phyloP scores from a whole-genome alignment of 2,113 vertebrate genomes.

The Ctenodactylus gundi region DNA sequence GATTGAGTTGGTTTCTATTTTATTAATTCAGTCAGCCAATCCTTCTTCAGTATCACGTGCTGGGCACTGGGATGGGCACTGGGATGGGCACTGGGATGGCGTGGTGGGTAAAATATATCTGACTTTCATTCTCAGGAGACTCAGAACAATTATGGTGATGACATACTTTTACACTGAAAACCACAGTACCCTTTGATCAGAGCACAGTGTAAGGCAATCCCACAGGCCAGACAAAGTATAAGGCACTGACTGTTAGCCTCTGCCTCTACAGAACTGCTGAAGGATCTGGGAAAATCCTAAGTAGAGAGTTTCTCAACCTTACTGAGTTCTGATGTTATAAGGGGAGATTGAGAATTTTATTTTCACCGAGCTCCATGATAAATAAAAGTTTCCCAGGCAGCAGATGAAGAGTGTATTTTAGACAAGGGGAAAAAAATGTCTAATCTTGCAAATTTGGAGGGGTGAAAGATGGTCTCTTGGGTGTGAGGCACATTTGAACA shows the following conservation, averaged over 20 bases:
- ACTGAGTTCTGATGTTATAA: neutral
- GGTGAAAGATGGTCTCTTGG: neutral
- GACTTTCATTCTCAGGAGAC: neutral
- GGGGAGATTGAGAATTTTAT: neutral
- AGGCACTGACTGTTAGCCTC: neutral
- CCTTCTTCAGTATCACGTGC: neutral
- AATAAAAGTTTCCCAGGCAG: neutral
- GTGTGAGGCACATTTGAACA: neutral
- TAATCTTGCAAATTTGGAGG: neutral
- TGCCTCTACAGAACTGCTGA: neutral
- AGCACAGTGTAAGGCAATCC: neutral
- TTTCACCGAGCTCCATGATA: neutral
- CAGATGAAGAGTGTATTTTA: neutral
- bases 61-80: neutral
- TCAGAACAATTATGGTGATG: neutral
- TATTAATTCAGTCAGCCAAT: neutral
- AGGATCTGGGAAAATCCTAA: neutral
- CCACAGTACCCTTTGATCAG: neutral
- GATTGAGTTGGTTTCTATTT: neutral
- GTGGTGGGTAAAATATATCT: neutral
- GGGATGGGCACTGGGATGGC: neutral
- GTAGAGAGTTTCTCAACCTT: too few relatives aligned
- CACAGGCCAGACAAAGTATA: neutral
- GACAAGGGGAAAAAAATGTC: neutral
- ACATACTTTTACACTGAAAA: neutral